A percentile compares a stretch with the other conserved stretches of the same genome.
Conservation (phyloP, 2,113 vertebrate species). For the Oceanites oceanicus region DNA sequence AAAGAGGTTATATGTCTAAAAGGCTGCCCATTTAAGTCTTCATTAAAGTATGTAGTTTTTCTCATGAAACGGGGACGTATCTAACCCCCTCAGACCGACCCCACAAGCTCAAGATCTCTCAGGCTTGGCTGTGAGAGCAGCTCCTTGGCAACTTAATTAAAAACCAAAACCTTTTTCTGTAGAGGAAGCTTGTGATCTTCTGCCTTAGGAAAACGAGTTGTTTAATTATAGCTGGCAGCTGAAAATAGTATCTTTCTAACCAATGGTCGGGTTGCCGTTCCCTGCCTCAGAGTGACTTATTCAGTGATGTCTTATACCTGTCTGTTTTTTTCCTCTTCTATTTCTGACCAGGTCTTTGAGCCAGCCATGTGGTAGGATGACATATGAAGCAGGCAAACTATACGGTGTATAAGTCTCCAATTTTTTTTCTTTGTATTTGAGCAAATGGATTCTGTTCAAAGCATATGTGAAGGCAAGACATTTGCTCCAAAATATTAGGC, state of each 20-base stretch:
- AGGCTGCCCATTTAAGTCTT: neutral
- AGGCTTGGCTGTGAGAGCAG: neutral
- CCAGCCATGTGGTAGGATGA: neutral
- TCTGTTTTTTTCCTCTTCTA: neutral
- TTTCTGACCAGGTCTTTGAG: neutral
- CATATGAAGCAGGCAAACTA: neutral
- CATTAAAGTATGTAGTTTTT: neutral
- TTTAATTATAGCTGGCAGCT: slow-evolving; percentile 50
- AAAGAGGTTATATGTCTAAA: neutral
- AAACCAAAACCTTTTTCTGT: neutral
- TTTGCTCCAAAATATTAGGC: neutral
- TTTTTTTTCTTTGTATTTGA: neutral
- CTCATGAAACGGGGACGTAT: rapidly evolving
- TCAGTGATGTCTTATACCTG: neutral
- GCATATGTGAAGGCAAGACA: neutral
- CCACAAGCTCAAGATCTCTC: neutral
- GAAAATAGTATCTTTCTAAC: slow-evolving; percentile 44
- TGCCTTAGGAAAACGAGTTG: slow-evolving; percentile 19
- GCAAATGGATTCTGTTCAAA: neutral
- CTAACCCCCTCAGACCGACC: neutral
- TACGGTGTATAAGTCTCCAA: neutral
- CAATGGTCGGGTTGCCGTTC: neutral
- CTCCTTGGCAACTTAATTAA: slow-evolving; percentile 37
- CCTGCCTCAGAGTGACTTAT: neutral
- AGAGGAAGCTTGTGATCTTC: slow-evolving; percentile 45